Evolutionary conservation across 2,888 invertebrate genomes (phyloP), one percentile per base, ranked within the genome.

Genomic region (Polymixis lichenea): DNA sequence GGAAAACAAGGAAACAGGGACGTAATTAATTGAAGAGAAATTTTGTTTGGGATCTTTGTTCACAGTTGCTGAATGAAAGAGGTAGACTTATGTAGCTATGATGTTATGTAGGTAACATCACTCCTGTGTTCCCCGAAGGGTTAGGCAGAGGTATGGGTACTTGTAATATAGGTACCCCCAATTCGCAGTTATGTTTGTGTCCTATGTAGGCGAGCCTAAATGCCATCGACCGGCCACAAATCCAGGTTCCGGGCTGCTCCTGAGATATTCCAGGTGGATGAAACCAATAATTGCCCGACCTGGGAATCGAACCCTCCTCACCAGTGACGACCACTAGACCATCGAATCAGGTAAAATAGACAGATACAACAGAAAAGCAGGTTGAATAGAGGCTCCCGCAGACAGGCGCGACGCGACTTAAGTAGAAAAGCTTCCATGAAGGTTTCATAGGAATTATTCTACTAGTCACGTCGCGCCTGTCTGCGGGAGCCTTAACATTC

Each of bases 1-100:
- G 70, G 60, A 75, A 75, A 74, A 83, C 65, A 83, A 78, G 70
- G 56, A 69, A 84, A 70, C 62, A 38, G 65, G 28, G 46, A n/a
- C 28, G 72, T 82, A 67, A 70, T 66, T 72, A 72, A 76, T 72
- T 76, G 17, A 58, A 67, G 28, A 67, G 28, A 65, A 82, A 81
- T 71, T 75, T 75, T 61, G 60, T 56, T 80, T 32, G 5, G 22
- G 22, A 56, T 58, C 62, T 71, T 62, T 70, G 66, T 66, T 55
- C 19, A 58, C 38, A 61, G 28, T 56, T 55, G 64, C 38, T 22
- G 17, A 77, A 49, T 55, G n/a, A 46, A 62, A 61, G 15, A 61
- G 7, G 19, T 17, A 38, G 38, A 38, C 38, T 38, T 38, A 5
- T 38, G 3, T 3, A 38, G 38, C 38, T 38, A 38, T 38, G 38